These are phyloP conservation scores for Nyctibius grandis DNA, from an alignment of 2,797 vertebrate species.

Conservation along the genomic window DNA sequence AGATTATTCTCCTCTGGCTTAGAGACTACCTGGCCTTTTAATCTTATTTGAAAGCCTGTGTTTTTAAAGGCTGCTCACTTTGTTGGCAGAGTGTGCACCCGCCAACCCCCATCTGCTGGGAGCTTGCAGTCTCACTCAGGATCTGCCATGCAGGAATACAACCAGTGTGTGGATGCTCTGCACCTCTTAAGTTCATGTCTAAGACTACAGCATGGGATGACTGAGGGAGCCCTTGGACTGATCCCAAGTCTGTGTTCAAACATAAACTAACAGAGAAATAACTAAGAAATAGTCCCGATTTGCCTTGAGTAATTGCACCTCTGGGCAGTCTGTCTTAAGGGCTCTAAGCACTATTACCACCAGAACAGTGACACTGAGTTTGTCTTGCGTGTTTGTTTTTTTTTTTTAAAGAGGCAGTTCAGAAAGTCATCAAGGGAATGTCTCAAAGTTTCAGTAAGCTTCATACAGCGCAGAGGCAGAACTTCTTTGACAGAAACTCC, in stretches of 20 bases:
- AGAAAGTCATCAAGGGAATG: background rate
- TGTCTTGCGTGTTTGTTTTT: background rate
- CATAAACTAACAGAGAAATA: background rate
- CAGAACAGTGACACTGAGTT: background rate
- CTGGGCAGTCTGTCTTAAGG: background rate
- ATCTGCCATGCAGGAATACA: background rate
- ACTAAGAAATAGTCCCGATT: background rate
- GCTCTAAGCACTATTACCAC: background rate
- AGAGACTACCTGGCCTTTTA: slow-evolving; percentile 12
- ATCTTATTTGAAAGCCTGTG: background rate
- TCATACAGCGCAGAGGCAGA: background rate
- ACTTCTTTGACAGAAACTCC: background rate
- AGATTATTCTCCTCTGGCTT: slow-evolving; percentile 23
- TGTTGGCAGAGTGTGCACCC: background rate
- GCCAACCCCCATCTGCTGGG: background rate
- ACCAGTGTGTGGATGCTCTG: background rate
- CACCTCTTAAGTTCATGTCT: background rate
- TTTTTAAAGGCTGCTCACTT: slow-evolving; percentile 11
- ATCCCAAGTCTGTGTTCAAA: background rate
- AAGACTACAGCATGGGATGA: background rate
- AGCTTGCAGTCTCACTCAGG: background rate
- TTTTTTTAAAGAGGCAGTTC: background rate
- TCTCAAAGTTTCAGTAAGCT: background rate
- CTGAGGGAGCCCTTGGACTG: background rate
- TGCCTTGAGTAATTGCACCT: background rate